These are phyloP conservation scores for Drosophila testacea DNA, from an alignment of 2,888 invertebrate genomes.

Conservation along the genomic window DNA sequence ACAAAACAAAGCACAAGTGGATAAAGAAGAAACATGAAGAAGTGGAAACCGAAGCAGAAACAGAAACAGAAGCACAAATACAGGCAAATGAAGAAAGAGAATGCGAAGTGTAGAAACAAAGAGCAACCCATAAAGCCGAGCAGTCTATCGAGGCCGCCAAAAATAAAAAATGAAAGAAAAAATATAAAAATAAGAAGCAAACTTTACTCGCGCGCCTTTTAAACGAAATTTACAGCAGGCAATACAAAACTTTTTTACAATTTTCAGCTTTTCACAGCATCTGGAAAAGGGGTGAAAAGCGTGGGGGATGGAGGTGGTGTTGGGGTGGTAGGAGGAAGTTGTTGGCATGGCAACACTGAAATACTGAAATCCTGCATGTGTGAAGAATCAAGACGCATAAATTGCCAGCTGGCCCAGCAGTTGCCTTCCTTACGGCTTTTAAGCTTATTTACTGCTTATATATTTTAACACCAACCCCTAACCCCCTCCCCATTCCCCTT, in stretches of 20 bases:
- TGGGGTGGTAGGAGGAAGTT: background rate
- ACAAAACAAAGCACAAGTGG: conserved; percentile 61
- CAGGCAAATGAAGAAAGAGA: conserved; percentile 2
- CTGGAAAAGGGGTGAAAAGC: background rate
- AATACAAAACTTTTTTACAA: conserved; percentile 56
- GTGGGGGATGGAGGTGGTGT: background rate
- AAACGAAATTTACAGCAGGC: conserved; percentile 74
- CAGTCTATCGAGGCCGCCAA: conserved; percentile 67
- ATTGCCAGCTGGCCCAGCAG: conserved; percentile 60
- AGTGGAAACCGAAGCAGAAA: background rate
- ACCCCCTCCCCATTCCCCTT: background rate
- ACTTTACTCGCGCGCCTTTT: conserved; percentile 65
- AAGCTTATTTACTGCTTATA: conserved; percentile 80
- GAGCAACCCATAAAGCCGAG: conserved; percentile 56
- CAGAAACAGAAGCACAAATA: too few relatives aligned
- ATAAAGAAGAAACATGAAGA: conserved; percentile 13
- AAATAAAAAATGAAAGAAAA: conserved; percentile 1
- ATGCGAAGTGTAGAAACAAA: conserved; percentile 55
- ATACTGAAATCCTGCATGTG: conserved; percentile 61
- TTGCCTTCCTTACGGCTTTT: conserved; percentile 67
- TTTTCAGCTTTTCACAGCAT: conserved; percentile 27
- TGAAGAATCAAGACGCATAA: conserved; percentile 78
- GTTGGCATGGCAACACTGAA: conserved; percentile 22
- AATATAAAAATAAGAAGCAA: conserved; percentile 10
- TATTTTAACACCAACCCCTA: conserved; percentile 67